phyloP scores from a whole-genome alignment of 2,113 vertebrate genomes.

The Rhegmatorhina hoffmannsi region DNA sequence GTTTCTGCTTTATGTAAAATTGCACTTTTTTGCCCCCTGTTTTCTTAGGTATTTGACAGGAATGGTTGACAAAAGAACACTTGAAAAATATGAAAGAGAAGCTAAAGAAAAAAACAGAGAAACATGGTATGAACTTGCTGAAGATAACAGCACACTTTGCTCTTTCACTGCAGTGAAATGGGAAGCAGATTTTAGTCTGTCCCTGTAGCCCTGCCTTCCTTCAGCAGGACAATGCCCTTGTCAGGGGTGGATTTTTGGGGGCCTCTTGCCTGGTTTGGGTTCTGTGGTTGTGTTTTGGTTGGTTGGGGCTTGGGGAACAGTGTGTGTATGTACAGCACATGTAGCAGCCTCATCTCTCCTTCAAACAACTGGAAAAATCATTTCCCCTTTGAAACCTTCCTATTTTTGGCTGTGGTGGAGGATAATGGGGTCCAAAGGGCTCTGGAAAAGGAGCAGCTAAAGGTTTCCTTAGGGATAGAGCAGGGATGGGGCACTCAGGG shows the following conservation, averaged over 20 bases:
- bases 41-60: constrained; percentile 93
- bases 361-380: background rate
- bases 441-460: background rate
- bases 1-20: background rate
- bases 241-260: background rate
- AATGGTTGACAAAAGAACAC: constrained; percentile 99
- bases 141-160: background rate
- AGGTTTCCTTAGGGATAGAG: background rate
- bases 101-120: constrained; percentile 99
- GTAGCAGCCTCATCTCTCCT: background rate
- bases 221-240: background rate
- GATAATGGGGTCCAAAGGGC: background rate
- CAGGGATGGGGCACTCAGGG: background rate
- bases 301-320: background rate
- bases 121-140: constrained; percentile 85
- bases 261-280: background rate
- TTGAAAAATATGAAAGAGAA: constrained; percentile 99
- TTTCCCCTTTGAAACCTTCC: background rate
- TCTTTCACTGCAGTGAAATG: background rate
- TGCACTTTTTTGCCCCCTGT: background rate
- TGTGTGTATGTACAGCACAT: background rate
- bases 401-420: background rate
- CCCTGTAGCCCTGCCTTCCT: background rate
- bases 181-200: background rate
- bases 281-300: background rate